Percentiles rank a stretch among this genome's conserved stretches.
Conservation (phyloP, 1,140 invertebrate genomes). For the Aethina tumida region DNA sequence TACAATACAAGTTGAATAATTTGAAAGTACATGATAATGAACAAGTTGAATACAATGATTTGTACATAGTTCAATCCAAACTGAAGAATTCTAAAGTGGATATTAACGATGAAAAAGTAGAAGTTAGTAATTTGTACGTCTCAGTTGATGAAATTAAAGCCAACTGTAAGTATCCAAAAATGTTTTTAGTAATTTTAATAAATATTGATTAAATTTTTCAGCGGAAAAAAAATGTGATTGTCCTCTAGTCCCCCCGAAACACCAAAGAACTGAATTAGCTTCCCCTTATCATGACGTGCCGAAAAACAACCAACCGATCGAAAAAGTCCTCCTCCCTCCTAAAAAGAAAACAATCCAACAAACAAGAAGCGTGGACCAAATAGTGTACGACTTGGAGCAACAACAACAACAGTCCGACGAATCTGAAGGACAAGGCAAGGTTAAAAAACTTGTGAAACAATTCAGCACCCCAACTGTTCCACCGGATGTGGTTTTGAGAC, state of each 20-base stretch:
- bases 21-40: too few relatives aligned
- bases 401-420: constrained; percentile 9
- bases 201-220: too few relatives aligned
- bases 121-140: too few relatives aligned
- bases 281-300: constrained; percentile 19
- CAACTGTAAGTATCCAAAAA: too few relatives aligned
- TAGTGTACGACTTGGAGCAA: constrained; percentile 24
- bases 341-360: constrained; percentile 4
- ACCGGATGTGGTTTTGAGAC: constrained; percentile 11
- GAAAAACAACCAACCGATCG: constrained; percentile 18
- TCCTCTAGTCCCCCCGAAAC: constrained; percentile 13
- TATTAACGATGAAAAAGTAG: too few relatives aligned
- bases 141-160: too few relatives aligned
- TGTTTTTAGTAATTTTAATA: too few relatives aligned
- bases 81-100: too few relatives aligned
- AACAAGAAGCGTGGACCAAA: constrained; percentile 20
- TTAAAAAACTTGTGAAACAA: constrained; percentile 28
- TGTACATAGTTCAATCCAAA: too few relatives aligned
- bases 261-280: constrained; percentile 6
- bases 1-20: too few relatives aligned
- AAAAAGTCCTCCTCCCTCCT: constrained; percentile 6
- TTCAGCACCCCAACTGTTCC: constrained; percentile 17
- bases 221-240: neutral
- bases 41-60: too few relatives aligned
- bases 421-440: constrained; percentile 13